Base-by-base conservation (phyloP, 2,888 invertebrate species). In the Portevinia maculata region DNA sequence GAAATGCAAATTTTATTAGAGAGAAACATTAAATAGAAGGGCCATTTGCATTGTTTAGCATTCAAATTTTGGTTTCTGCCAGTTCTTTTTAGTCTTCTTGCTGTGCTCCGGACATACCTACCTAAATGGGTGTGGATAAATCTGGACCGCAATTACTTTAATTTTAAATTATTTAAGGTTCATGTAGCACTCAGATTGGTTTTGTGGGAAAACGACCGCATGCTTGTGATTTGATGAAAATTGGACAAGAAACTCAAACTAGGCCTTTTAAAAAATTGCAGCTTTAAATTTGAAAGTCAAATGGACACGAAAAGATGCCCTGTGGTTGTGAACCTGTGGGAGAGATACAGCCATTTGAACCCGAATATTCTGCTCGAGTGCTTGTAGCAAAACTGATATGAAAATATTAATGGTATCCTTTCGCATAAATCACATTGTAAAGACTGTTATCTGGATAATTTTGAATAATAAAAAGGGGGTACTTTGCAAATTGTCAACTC, bases 1-100 rank as follows among this genome's bases (percentile, higher is more conserved):
- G 81, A 53, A 71, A 83, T 83, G 76, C 65, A 83, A 83, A 83
- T 83, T 83, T 83, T 76, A 83, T 83, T 71, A 76, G 62, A 30
- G 64, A 81, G 50, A 59, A 71, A 59, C 70, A 76, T 76, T 81
- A 71, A 70, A 81, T n/a, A n/a, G n/a, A n/a, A n/a, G n/a, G 53
- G 70, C 41, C 75, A 75, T 75, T 75, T 59, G 67, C 75, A 75
- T 75, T 75, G 59, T 76, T 62, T 83, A 62, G 70, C 52, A 60
- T 64, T 50, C 37, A 30, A 44, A 53, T 53, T 53, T 11, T 34
- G 30, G 32, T 13, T 52, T 41, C 28, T 19, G 37, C 28, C 24
- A 30, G 19, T 19, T 64, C 30, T 52, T 7, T 17, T 21, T 19
- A 44, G 62, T 37, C 44, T 44, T 5, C 19, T 8, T 13, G 39